Evolutionary conservation across 2,888 invertebrate genomes (phyloP).

Genomic region (Seladonia tumulorum): DNA sequence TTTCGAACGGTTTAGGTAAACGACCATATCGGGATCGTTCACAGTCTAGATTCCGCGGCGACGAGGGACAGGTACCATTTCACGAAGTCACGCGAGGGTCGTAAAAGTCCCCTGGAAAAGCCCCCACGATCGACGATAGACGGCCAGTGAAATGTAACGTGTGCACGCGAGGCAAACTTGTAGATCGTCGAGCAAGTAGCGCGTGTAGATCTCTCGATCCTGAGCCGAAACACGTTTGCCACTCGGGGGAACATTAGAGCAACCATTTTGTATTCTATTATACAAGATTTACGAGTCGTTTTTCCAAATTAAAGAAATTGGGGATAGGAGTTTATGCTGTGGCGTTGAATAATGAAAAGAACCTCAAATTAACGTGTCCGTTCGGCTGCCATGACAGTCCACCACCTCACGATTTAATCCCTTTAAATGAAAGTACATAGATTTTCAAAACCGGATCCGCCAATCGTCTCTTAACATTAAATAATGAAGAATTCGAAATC

Average conservation of each 20-base stretch:
- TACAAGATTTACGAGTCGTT: too few species aligned
- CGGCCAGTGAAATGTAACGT: conserved; percentile 33
- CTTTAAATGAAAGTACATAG: too few species aligned
- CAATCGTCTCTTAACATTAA: too few species aligned
- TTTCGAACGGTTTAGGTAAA: neutral
- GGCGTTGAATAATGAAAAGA: too few species aligned
- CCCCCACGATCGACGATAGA: neutral
- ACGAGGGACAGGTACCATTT: neutral
- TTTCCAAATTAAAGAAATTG: neutral
- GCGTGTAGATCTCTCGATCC: conserved; percentile 28
- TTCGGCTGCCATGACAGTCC: too few species aligned
- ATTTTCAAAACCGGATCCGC: too few species aligned
- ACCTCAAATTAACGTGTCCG: too few species aligned
- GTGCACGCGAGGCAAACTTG: neutral
- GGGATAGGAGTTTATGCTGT: neutral
- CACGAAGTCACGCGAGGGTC: conserved; percentile 16
- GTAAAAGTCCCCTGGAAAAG: conserved; percentile 46
- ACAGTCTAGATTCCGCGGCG: neutral
- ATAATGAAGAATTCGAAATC: too few species aligned
- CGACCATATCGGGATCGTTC: neutral
- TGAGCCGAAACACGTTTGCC: conserved; percentile 41
- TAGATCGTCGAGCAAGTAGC: conserved; percentile 31
- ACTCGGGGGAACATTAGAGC: conserved; percentile 2
- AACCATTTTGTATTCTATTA: neutral
- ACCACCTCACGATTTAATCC: too few species aligned